Evolutionary conservation across 2,888 invertebrate species (phyloP).

Genomic region (Caenorhabditis japonica): DNA sequence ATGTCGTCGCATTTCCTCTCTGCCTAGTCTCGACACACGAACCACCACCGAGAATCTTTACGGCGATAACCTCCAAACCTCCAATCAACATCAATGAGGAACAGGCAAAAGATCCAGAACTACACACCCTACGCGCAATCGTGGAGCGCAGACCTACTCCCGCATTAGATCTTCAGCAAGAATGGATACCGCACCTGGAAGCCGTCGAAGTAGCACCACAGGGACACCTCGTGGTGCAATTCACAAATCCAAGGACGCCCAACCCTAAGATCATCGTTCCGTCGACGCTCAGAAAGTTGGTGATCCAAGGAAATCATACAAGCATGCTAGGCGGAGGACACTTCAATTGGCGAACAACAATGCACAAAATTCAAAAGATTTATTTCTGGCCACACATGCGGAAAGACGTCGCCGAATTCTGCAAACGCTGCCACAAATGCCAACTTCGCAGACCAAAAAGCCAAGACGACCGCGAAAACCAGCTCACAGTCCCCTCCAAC

Average conservation of each 20-base stretch:
- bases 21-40: conserved; percentile 35
- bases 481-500: conserved; percentile 11
- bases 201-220: too few relatives aligned
- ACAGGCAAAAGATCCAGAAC: too few relatives aligned
- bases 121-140: too few relatives aligned
- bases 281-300: neutral
- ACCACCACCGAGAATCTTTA: too few relatives aligned
- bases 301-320: conserved; percentile 49
- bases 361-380: conserved; percentile 24
- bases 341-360: conserved; percentile 37
- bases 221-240: neutral
- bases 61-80: too few relatives aligned
- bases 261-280: too few relatives aligned
- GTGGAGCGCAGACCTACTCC: too few relatives aligned
- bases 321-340: conserved; percentile 52
- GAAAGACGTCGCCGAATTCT: conserved; percentile 13
- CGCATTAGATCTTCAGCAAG: too few relatives aligned
- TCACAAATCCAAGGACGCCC: too few relatives aligned
- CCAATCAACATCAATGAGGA: too few relatives aligned
- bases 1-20: conserved; percentile 46
- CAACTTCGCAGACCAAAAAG: conserved; percentile 26
- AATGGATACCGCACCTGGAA: too few relatives aligned
- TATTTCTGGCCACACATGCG: conserved; percentile 51
- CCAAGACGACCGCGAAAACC: conserved; percentile 20
- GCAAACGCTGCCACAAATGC: conserved; percentile 38